Conservation (phyloP, 2,888 invertebrate genomes). For the Dermolepida albohirtum region DNA sequence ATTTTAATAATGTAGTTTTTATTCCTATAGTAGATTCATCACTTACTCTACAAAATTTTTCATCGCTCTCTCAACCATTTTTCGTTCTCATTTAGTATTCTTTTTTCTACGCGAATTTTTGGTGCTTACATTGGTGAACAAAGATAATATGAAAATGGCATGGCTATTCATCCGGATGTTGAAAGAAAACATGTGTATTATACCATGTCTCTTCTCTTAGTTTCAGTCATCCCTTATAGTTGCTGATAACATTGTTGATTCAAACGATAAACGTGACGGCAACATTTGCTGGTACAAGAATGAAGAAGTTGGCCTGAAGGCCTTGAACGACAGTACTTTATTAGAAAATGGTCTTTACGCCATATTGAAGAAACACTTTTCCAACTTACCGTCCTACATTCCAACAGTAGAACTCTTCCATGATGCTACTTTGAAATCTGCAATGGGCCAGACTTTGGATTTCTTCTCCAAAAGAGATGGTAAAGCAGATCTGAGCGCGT, state of each 20-base stretch:
- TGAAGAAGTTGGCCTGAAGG: constrained; percentile 78
- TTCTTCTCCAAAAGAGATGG: constrained; percentile 70
- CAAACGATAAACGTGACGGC: constrained; percentile 84
- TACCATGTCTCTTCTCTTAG: constrained; percentile 65
- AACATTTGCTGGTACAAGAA: constrained; percentile 90
- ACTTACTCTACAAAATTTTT: constrained; percentile 69
- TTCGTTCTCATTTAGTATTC: no score
- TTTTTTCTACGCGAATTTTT: no score
- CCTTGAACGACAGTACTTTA: constrained; percentile 87
- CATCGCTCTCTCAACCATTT: no score
- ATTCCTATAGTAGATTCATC: neutral
- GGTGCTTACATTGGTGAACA: neutral
- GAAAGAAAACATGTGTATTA: neutral
- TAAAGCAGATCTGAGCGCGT: constrained; percentile 72
- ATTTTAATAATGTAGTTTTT: no score
- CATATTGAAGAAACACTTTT: constrained; percentile 83
- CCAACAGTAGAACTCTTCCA: constrained; percentile 82
- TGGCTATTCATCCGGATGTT: neutral
- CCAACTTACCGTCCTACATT: constrained; percentile 79
- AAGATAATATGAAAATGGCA: neutral
- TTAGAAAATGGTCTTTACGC: constrained; percentile 83
- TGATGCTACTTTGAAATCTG: constrained; percentile 76
- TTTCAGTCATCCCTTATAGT: constrained; percentile 90
- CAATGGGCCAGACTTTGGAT: constrained; percentile 84
- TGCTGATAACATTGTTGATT: constrained; percentile 93